Conservation (phyloP, 2,888 invertebrate genomes). For the Synanthedon andrenaeformis region DNA sequence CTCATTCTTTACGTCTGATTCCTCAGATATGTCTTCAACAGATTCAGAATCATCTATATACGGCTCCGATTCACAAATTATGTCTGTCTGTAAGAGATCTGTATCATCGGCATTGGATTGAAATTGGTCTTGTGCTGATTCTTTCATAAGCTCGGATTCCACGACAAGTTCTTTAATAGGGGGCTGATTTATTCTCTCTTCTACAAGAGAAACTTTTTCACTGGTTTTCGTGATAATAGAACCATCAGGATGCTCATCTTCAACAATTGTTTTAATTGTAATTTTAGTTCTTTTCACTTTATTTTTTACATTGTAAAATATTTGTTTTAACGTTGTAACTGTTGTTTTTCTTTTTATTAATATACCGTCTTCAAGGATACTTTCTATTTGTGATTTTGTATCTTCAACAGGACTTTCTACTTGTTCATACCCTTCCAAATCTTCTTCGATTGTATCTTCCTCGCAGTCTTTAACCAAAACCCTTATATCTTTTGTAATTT, state of each 20-base stretch:
- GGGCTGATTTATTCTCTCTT: constrained; percentile 31
- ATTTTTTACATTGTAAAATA: constrained; percentile 32
- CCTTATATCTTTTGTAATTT: constrained; percentile 54
- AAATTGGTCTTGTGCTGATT: background rate
- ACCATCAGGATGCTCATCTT: constrained; percentile 56
- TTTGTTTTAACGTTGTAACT: constrained; percentile 40
- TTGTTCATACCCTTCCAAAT: constrained; percentile 32
- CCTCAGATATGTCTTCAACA: constrained; percentile 51
- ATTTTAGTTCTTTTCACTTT: constrained; percentile 48
- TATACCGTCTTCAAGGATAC: constrained; percentile 34
- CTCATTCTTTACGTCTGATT: constrained; percentile 52
- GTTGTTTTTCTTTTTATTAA: constrained; percentile 44
- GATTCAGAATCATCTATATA: constrained; percentile 41
- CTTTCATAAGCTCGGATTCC: background rate
- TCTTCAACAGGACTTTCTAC: constrained; percentile 36
- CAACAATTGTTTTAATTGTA: constrained; percentile 33
- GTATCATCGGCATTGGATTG: constrained; percentile 9
- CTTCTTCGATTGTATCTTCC: constrained; percentile 33
- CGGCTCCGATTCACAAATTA: constrained; percentile 13
- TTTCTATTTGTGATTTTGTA: constrained; percentile 26
- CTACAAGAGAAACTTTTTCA: constrained; percentile 53
- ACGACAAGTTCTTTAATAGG: constrained; percentile 8
- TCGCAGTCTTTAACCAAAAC: constrained; percentile 45
- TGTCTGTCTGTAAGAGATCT: constrained; percentile 14
- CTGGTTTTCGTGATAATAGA: constrained; percentile 50